A percentile compares a stretch with the other conserved stretches of the same genome.
These are phyloP conservation scores for Bombus turneri DNA, from an alignment of 1,140 invertebrate species.

Conservation along the genomic window DNA sequence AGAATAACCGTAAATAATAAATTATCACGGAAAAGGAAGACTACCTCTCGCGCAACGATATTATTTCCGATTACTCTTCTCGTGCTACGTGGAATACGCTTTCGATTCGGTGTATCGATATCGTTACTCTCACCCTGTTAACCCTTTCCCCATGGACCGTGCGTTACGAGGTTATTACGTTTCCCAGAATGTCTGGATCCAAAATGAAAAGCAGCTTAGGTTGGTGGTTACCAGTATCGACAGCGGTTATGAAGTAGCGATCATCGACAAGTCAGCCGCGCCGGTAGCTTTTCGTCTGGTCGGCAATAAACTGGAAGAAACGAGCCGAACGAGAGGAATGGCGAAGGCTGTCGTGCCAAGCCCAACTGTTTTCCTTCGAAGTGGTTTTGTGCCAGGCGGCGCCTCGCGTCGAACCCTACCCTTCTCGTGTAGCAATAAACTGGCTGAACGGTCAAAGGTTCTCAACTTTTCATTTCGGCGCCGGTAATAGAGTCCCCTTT, in stretches of 20 bases:
- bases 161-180: neutral
- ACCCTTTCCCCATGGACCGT: too few relatives aligned
- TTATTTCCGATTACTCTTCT: too few relatives aligned
- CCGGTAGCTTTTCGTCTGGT: constrained; percentile 28
- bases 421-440: constrained; percentile 72
- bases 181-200: neutral
- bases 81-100: too few relatives aligned
- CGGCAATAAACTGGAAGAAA: constrained; percentile 56
- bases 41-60: too few relatives aligned
- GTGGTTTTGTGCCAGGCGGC: constrained; percentile 76
- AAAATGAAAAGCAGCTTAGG: neutral
- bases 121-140: neutral
- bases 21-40: too few relatives aligned
- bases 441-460: constrained; percentile 70
- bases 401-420: constrained; percentile 69
- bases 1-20: too few relatives aligned
- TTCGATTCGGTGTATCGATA: neutral
- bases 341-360: constrained; percentile 73
- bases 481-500: constrained; percentile 59
- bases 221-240: neutral
- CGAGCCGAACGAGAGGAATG: constrained; percentile 42
- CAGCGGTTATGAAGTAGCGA: constrained; percentile 40
- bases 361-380: constrained; percentile 76
- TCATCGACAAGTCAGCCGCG: too few relatives aligned
- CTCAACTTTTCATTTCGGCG: constrained; percentile 71